Percentiles rank a stretch among this genome's conserved stretches.
These are phyloP conservation scores for Lepeophtheirus nordmannii DNA, from an alignment of 2,888 invertebrate species.

Conservation along the genomic window DNA sequence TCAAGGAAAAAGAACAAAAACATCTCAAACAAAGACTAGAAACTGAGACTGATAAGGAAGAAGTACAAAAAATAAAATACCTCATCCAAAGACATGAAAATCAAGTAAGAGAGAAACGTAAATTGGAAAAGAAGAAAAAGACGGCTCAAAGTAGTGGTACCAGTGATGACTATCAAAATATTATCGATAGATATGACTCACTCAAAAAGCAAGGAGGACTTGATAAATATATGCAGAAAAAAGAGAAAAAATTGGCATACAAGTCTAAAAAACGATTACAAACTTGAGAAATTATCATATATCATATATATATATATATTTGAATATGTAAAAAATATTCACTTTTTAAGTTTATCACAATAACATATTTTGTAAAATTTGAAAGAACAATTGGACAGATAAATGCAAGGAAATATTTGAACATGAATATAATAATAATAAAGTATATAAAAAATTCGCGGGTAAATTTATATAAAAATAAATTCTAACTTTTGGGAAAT, in stretches of 20 bases:
- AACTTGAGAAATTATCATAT: background rate
- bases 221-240: constrained; percentile 14
- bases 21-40: background rate
- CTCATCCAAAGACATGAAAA: constrained; percentile 12
- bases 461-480: background rate
- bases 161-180: background rate
- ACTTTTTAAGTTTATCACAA: constrained; percentile 1
- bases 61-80: constrained; percentile 15
- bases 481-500: background rate
- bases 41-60: background rate
- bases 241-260: background rate
- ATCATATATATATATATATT: constrained; percentile 1
- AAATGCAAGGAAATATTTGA: background rate
- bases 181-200: constrained; percentile 1
- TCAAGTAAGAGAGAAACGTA: background rate
- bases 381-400: constrained; percentile 6
- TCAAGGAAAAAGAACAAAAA: constrained; percentile 1
- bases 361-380: background rate
- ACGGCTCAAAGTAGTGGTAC: background rate
- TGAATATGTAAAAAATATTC: background rate
- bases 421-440: background rate
- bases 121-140: background rate
- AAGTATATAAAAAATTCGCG: constrained; percentile 6
- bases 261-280: background rate
- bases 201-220: constrained; percentile 10